Percentiles rank a stretch among this genome's conserved stretches.
Conservation (phyloP, 2,113 vertebrate genomes). For the Henicopernis longicauda region DNA sequence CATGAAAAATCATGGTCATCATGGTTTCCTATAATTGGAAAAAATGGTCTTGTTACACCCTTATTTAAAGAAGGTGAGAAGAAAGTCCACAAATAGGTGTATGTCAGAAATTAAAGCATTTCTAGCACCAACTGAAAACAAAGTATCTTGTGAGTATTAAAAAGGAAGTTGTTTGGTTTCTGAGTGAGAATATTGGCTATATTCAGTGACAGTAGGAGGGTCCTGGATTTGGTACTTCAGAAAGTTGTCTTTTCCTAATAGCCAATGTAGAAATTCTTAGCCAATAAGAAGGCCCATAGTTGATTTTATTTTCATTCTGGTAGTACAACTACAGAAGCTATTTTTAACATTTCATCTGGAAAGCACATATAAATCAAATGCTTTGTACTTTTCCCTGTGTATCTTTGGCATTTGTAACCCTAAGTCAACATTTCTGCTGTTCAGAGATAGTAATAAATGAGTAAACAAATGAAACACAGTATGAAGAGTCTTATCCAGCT, state of each 20-base stretch:
- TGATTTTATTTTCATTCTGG: not conserved
- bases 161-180: not conserved
- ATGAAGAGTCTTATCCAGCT: not conserved
- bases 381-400: not conserved
- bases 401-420: not conserved
- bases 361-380: not conserved
- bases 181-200: not conserved
- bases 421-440: not conserved
- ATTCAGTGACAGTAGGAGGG: not conserved
- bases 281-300: not conserved
- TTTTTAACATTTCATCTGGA: not conserved
- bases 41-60: not conserved
- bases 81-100: not conserved
- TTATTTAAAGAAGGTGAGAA: not conserved
- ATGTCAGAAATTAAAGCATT: not conserved
- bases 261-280: not conserved
- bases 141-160: not conserved
- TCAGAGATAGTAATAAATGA: not conserved
- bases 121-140: not conserved
- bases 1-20: not conserved
- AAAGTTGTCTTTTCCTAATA: not conserved
- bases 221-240: not conserved
- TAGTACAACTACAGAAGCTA: not conserved
- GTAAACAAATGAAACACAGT: not conserved
- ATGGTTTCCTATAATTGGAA: not conserved